Evolutionary conservation across 2,797 vertebrate species (phyloP).

Genomic region (Micropoecilia bifurca): DNA sequence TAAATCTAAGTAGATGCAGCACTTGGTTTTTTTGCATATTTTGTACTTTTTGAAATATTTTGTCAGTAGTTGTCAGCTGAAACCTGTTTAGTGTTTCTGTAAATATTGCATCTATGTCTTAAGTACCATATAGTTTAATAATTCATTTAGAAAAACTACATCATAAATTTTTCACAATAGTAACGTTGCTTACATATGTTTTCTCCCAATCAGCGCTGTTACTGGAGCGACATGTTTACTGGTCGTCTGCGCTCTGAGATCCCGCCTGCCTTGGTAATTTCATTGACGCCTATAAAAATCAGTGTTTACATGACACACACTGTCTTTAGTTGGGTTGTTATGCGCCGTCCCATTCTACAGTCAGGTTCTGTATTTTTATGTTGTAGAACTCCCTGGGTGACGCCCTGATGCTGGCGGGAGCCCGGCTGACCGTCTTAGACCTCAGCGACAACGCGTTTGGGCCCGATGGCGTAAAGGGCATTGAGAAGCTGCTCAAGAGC

Average conservation of each 20-base stretch:
- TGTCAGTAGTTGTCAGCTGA: not conserved
- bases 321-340: not conserved
- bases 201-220: slow-evolving; percentile 85
- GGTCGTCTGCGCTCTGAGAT: slow-evolving; percentile 95
- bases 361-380: slow-evolving; percentile 8
- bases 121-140: not conserved
- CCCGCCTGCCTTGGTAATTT: slow-evolving; percentile 90
- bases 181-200: not conserved
- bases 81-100: not conserved
- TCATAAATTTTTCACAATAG: not conserved
- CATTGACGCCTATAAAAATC: not conserved
- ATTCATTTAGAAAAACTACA: not conserved
- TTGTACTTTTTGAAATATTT: not conserved
- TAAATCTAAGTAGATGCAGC: not conserved
- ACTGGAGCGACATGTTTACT: slow-evolving; percentile 99
- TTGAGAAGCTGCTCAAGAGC: slow-evolving; percentile 92
- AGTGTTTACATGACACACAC: not conserved
- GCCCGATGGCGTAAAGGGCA: slow-evolving; percentile 93
- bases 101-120: not conserved
- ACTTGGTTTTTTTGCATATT: not conserved
- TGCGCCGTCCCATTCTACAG: not conserved
- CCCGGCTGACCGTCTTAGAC: slow-evolving; percentile 91
- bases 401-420: slow-evolving; percentile 89
- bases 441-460: slow-evolving; percentile 98
- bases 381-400: slow-evolving; percentile 89